Evolutionary conservation across 2,113 vertebrate genomes (phyloP), one percentile per base, ranked within the genome.

Genomic region (Lethenteron camtschaticum): DNA sequence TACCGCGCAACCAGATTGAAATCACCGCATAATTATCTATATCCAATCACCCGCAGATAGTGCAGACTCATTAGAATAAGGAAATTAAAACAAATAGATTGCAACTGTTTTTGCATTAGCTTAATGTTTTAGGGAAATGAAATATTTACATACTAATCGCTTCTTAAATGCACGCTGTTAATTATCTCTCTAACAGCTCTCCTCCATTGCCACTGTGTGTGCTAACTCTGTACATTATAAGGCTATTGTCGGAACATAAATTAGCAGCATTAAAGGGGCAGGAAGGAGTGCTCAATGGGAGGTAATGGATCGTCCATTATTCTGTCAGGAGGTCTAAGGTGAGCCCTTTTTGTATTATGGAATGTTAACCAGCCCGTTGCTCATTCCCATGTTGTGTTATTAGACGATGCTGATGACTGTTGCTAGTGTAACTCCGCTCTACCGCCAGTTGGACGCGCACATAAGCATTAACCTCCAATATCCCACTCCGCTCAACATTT

Each of bases 131-230:
- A 9, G 63, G 24, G 24, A 11, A 66, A 66, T 16, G 63, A 66
- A 66, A 66, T 66, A 66, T 66, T 66, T 66, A 66, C 63, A 24
- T 16, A 66, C 63, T 66, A 66, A 66, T 66, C n/a, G 63, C 63
- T 24, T 66, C 24, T 24, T 66, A 66, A 66, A 66, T 66, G 63
- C 63, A 66, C 63, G 63, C 24, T 66, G 63, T 66, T 66, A 66
- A 66, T 66, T 66, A 66, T 66, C 63, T 66, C 63, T 24, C 24
- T 9, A 66, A 66, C 63, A 66, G 63, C 63, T 16, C n/a, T 66
- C 9, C n/a, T 66, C 24, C 10, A 9, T 24, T 66, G n/a, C 41
- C 41, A 41, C 41, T 41, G 41, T 41, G 41, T 41, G 41, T 41
- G 41, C 41, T 41, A 41, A 41, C 63, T 66, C 63, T 66, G n/a